Percentiles rank a stretch among this genome's conserved stretches.
Evolutionary conservation across 2,888 invertebrate genomes (phyloP).

Genomic region (Willowsia nigromaculata): DNA sequence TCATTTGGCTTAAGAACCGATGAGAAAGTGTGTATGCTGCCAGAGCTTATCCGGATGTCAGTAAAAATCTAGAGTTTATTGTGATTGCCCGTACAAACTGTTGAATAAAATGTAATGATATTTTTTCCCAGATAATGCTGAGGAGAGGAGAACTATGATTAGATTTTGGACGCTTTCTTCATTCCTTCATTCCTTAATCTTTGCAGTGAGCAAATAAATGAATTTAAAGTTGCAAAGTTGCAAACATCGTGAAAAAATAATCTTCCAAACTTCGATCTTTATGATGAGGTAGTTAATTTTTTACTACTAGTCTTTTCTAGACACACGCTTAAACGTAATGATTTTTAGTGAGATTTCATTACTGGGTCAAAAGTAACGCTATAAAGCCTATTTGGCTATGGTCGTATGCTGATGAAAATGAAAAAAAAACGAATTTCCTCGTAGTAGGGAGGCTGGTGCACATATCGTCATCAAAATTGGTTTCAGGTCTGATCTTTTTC

Average conservation of each 20-base stretch:
- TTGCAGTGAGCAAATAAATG: background rate
- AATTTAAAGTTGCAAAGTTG: background rate
- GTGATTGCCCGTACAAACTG: too few relatives aligned
- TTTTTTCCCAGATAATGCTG: too few relatives aligned
- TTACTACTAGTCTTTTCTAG: too few relatives aligned
- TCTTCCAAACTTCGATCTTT: background rate
- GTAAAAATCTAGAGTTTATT: too few relatives aligned
- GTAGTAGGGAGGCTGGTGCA: slow-evolving; percentile 2
- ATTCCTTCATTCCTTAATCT: background rate
- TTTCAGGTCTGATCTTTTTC: background rate
- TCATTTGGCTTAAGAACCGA: slow-evolving; percentile 1
- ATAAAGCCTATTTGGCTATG: background rate
- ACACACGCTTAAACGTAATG: too few relatives aligned
- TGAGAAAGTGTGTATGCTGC: background rate
- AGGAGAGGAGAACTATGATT: too few relatives aligned
- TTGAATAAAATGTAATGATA: too few relatives aligned
- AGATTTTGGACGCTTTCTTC: too few relatives aligned
- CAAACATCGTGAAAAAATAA: background rate
- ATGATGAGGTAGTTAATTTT: slow-evolving; percentile 20
- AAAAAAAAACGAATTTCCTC: background rate
- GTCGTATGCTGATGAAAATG: background rate
- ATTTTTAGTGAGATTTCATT: background rate
- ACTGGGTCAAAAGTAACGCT: background rate
- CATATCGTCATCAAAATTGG: background rate
- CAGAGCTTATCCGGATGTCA: background rate